A percentile compares a stretch with the other conserved stretches of the same genome.
Evolutionary conservation across 2,888 invertebrate genomes (phyloP).

Genomic region (Dorcus parallelipipedus): DNA sequence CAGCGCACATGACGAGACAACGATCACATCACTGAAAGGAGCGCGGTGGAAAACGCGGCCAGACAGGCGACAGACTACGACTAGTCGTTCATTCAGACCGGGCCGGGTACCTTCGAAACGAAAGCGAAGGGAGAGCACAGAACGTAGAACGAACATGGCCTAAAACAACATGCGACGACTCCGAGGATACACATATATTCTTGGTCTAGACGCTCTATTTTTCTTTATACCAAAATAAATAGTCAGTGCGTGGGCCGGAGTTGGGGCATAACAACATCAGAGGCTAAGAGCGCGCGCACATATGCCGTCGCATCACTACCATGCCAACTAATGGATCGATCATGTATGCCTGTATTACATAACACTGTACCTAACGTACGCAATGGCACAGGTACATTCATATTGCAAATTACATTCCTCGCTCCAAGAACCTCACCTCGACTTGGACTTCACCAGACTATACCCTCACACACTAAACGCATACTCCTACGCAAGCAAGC

Average conservation of each 20-base stretch:
- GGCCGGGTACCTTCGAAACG: slow-evolving; percentile 30
- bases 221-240: slow-evolving; percentile 28
- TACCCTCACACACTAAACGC: too few species aligned
- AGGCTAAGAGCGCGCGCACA: neutral
- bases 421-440: too few species aligned
- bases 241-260: slow-evolving; percentile 1
- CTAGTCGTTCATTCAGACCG: slow-evolving; percentile 21
- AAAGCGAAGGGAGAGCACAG: slow-evolving; percentile 31
- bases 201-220: slow-evolving; percentile 29
- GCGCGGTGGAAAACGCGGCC: slow-evolving; percentile 23
- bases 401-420: too few species aligned
- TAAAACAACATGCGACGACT: slow-evolving; percentile 30
- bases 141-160: slow-evolving; percentile 24
- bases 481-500: too few species aligned
- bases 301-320: neutral
- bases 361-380: neutral
- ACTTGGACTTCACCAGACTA: too few species aligned
- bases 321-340: neutral
- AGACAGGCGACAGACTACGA: slow-evolving; percentile 14
- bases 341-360: neutral
- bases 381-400: too few species aligned
- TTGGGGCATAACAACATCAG: too few species aligned
- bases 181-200: slow-evolving; percentile 28
- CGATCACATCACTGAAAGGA: slow-evolving; percentile 24
- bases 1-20: slow-evolving; percentile 7